phyloP scores from a whole-genome alignment of 2,888 invertebrate genomes.

The Hesperia comma region DNA sequence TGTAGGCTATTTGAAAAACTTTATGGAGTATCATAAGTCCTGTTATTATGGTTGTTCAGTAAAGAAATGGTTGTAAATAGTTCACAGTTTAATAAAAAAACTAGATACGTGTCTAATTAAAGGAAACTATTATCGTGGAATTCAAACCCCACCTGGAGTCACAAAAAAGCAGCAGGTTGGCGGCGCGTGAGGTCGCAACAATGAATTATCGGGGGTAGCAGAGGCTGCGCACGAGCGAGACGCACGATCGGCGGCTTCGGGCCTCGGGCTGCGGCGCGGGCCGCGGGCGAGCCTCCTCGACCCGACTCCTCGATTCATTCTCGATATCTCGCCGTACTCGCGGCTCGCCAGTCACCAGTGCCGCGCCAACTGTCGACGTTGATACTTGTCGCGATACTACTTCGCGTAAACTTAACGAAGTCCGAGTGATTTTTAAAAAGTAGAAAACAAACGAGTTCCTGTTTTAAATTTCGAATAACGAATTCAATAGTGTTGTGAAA shows the following conservation, averaged over 20 bases:
- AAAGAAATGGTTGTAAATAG: not conserved
- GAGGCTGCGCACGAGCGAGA: conserved; percentile 66
- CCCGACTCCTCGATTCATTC: conserved; percentile 67
- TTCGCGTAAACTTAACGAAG: conserved; percentile 54
- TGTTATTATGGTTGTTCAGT: conserved; percentile 44
- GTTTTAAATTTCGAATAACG: conserved; percentile 62
- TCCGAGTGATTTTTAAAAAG: conserved; percentile 60
- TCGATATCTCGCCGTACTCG: conserved; percentile 57
- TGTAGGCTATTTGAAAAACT: conserved; percentile 28
- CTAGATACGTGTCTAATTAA: conserved; percentile 19
- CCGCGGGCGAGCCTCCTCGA: conserved; percentile 52
- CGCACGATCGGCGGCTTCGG: conserved; percentile 52
- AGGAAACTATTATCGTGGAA: conserved; percentile 45
- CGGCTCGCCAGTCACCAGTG: conserved; percentile 53
- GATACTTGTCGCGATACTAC: conserved; percentile 57
- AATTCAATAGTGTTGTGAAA: conserved; percentile 69
- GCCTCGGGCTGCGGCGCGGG: not conserved
- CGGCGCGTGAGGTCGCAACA: conserved; percentile 64
- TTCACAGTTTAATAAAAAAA: no score
- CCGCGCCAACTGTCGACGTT: conserved; percentile 69
- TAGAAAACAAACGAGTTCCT: conserved; percentile 55
- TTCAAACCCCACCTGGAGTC: conserved; percentile 56
- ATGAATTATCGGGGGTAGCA: conserved; percentile 50
- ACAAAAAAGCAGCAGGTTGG: conserved; percentile 44
- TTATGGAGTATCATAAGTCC: conserved; percentile 39